Percentiles rank a stretch among this genome's conserved stretches.
phyloP scores from a whole-genome alignment of 1,140 invertebrate genomes.

The Panonychus citri region DNA sequence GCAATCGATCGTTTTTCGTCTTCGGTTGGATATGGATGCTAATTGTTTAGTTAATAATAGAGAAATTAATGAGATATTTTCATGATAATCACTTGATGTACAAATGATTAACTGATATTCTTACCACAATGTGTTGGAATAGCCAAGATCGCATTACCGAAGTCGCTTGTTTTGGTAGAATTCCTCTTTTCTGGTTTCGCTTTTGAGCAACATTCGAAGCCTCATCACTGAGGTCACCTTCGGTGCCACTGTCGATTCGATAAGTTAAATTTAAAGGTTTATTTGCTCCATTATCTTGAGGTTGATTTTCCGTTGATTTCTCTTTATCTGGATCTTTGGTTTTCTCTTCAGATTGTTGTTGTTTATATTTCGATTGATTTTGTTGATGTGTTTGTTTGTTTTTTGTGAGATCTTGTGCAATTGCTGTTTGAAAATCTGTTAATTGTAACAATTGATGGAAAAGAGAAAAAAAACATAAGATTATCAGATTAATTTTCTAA shows the following conservation, averaged over 20 bases:
- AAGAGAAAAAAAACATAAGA: no score
- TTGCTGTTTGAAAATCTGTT: not conserved
- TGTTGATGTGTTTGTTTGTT: not conserved
- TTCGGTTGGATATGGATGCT: constrained; percentile 97
- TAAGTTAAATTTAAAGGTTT: no score
- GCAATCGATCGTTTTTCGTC: constrained; percentile 99
- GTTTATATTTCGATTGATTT: no score
- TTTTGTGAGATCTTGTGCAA: not conserved
- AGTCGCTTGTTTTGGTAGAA: constrained; percentile 98
- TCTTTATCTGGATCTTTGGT: no score
- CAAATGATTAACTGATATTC: constrained; percentile 15
- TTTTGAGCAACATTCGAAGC: constrained; percentile 19
- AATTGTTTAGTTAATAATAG: not conserved
- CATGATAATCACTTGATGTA: not conserved
- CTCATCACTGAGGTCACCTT: constrained; percentile 5
- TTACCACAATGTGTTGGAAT: constrained; percentile 94
- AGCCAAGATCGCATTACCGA: constrained; percentile 99
- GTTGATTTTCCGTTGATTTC: no score
- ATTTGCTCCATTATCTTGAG: no score
- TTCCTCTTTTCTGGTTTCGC: constrained; percentile 64
- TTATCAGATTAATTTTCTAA: not conserved
- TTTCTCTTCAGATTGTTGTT: no score
- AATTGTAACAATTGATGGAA: not conserved
- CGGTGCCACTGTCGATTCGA: not conserved
- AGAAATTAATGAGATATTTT: not conserved